Evolutionary conservation across 1,140 invertebrate species (phyloP).

Genomic region (Lysiphlebus fabarum): DNA sequence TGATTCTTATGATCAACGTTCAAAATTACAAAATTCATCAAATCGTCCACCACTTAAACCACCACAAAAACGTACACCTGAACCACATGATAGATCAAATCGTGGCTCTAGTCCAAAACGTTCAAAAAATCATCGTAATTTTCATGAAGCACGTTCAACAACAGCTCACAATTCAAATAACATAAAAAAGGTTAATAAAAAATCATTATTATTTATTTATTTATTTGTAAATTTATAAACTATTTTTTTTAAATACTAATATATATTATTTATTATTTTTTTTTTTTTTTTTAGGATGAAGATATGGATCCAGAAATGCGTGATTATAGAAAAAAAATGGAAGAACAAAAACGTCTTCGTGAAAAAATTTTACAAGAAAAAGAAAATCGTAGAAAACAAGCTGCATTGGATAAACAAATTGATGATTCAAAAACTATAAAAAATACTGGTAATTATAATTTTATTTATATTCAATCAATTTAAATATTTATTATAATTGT

Average conservation of each 20-base stretch:
- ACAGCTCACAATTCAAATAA: constrained; percentile 15
- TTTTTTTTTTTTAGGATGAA: constrained; percentile 35
- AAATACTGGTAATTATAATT: constrained; percentile 30
- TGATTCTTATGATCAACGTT: constrained; percentile 36
- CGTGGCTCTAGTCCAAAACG: constrained; percentile 34
- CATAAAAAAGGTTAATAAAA: constrained; percentile 31
- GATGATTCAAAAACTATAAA: constrained; percentile 33
- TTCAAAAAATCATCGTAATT: constrained; percentile 32
- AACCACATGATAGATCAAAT: constrained; percentile 24
- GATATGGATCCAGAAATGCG: constrained; percentile 64
- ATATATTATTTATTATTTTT: constrained; percentile 17
- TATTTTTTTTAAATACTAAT: constrained; percentile 14
- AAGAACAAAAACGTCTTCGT: constrained; percentile 63
- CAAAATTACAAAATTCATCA: constrained; percentile 23
- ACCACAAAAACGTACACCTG: constrained; percentile 33
- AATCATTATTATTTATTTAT: constrained; percentile 25
- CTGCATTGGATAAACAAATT: constrained; percentile 53
- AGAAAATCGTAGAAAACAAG: constrained; percentile 61
- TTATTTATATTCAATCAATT: neutral
- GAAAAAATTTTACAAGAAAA: constrained; percentile 62
- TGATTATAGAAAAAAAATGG: constrained; percentile 63
- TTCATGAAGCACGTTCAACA: constrained; percentile 32
- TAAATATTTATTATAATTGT: neutral
- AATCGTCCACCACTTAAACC: constrained; percentile 28
- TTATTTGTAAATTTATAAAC: neutral